Base-by-base conservation (phyloP, 2,888 invertebrate genomes). In the Drosophila nigricruria region DNA sequence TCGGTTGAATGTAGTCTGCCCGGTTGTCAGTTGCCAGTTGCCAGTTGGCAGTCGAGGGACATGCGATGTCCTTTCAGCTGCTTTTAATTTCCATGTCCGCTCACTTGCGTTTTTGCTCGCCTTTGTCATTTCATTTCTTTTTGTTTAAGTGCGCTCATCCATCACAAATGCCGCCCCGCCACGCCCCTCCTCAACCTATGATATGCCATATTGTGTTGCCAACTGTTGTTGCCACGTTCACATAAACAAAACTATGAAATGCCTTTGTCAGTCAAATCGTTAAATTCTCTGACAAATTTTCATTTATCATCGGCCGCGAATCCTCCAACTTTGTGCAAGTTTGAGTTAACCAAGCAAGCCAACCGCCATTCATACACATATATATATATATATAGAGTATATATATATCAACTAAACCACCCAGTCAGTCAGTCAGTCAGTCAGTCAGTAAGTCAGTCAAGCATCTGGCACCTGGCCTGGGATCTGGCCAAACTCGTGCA, bases 211-310 rank as follows among this genome's bases (percentile, higher is more conserved):
- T 58, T 61, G 12, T 47, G 47, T 27, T 27, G 47, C 5, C 27
- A 25, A n/a, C 42, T 81, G 50, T 62, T 69, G 66, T 67, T 59
- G 54, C 64, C 62, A 53, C 61, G 56, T 71, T 72, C 50, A 54
- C 71, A 77, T 85, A 85, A 88, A 76, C 83, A 86, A 83, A 89
- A 89, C 88, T 89, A 84, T 84, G 87, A 77, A 81, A 90, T 73
- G 81, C 77, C 76, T 87, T 89, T 90, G 90, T 85, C 81, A 85
- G 81, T 82, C 79, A 85, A 88, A 85, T 81, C 76, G 81, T 81
- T 85, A 81, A 90, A 83, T 73, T 84, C 77, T 65, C 82, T 72
- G 81, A 80, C 82, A 82, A 82, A 79, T 89, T 83, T 80, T 75
- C 79, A 80, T 87, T 82, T 86, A 78, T 84, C 83, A 81, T 78